phyloP scores from a whole-genome alignment of 2,888 invertebrate species.

The Metopia argyrocephala region DNA sequence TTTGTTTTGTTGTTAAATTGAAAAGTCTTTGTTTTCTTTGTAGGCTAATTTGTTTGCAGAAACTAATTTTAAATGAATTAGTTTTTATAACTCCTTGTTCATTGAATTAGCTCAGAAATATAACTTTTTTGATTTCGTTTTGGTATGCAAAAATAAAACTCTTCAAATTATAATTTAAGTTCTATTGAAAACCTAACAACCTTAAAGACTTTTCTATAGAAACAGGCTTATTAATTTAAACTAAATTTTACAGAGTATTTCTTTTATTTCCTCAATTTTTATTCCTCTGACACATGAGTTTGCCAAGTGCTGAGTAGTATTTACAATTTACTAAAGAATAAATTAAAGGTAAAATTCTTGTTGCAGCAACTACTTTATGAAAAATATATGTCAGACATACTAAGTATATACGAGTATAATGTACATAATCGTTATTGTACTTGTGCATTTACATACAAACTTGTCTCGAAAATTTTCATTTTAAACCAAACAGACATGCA shows the following conservation, averaged over 20 bases:
- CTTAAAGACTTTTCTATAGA: background rate
- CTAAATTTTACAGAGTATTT: background rate
- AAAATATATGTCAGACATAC: constrained; percentile 59
- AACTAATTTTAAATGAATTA: no score
- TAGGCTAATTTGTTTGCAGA: no score
- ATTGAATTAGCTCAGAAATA: background rate
- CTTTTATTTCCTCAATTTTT: background rate
- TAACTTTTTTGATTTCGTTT: background rate
- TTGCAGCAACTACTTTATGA: constrained; percentile 47
- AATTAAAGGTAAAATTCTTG: constrained; percentile 55
- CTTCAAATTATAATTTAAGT: background rate
- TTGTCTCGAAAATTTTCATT: background rate
- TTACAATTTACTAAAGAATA: constrained; percentile 37
- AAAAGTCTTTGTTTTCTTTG: no score
- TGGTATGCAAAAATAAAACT: background rate
- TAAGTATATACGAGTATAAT: no score
- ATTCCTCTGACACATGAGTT: background rate
- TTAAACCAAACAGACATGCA: background rate
- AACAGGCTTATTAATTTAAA: constrained; percentile 33
- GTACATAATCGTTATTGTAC: background rate
- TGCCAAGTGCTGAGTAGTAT: background rate
- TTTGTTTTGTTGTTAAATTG: no score
- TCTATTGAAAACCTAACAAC: background rate
- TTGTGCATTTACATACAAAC: background rate
- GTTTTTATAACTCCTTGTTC: no score